These are phyloP conservation scores for Drosophila macrospina DNA, from an alignment of 2,888 invertebrate genomes.

Conservation along the genomic window DNA sequence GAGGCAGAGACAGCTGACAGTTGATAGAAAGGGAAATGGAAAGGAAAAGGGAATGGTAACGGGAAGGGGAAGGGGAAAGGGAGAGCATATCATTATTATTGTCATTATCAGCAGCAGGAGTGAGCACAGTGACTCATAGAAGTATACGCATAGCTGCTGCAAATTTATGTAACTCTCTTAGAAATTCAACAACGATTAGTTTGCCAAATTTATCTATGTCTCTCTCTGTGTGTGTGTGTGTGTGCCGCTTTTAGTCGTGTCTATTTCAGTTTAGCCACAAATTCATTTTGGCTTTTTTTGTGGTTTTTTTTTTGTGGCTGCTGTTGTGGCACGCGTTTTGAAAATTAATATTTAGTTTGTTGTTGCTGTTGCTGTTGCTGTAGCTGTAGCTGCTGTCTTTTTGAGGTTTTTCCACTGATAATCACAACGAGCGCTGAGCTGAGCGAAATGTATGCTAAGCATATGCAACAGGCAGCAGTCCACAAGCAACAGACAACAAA, in stretches of 20 bases:
- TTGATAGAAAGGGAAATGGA: slow-evolving; percentile 25
- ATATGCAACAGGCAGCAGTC: slow-evolving; percentile 61
- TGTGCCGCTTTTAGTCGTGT: slow-evolving; percentile 17
- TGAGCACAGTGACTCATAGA: slow-evolving; percentile 1
- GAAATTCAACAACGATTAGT: slow-evolving; percentile 16
- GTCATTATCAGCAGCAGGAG: background rate
- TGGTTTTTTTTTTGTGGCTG: background rate
- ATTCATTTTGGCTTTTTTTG: slow-evolving; percentile 18
- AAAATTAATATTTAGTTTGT: slow-evolving; percentile 75
- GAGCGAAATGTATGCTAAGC: slow-evolving; percentile 72
- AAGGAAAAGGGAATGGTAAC: no score
- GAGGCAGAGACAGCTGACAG: slow-evolving; percentile 5
- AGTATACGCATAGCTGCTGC: slow-evolving; percentile 1
- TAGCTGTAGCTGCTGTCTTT: slow-evolving; percentile 42
- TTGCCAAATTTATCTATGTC: background rate
- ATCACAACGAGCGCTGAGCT: slow-evolving; percentile 44
- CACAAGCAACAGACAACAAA: slow-evolving; percentile 27
- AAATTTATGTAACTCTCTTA: slow-evolving; percentile 1
- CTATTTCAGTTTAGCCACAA: slow-evolving; percentile 20
- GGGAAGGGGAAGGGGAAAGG: slow-evolving; percentile 33
- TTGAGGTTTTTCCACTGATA: slow-evolving; percentile 66
- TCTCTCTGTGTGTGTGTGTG: background rate
- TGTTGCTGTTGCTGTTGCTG: slow-evolving; percentile 25
- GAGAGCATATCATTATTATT: slow-evolving; percentile 45
- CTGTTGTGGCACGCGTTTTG: slow-evolving; percentile 69